A percentile compares a stretch with the other conserved stretches of the same genome.
Conservation (phyloP, 2,888 invertebrate species). For the Galerucella pusilla region DNA sequence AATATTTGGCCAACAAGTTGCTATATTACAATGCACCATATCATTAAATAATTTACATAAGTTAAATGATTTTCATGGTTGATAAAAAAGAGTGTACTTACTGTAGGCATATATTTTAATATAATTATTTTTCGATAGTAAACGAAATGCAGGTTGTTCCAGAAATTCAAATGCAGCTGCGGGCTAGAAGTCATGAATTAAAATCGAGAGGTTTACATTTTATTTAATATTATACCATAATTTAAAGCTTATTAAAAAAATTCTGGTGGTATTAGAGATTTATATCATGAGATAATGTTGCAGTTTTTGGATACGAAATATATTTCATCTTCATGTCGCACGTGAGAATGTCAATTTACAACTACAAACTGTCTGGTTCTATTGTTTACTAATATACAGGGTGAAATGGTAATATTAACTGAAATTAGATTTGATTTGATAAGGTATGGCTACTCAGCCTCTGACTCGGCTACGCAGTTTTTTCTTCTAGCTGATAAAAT, state of each 20-base stretch:
- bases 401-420: no score
- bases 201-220: not conserved
- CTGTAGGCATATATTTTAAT: conserved; percentile 50
- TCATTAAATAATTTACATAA: conserved; percentile 55
- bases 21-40: conserved; percentile 48
- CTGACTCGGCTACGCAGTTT: no score
- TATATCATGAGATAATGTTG: not conserved
- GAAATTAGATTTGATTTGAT: no score
- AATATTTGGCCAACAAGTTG: conserved; percentile 52
- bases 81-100: conserved; percentile 46
- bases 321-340: no score
- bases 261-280: conserved; percentile 1
- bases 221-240: not conserved
- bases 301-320: no score
- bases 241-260: not conserved
- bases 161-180: conserved; percentile 27
- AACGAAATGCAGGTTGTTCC: conserved; percentile 34
- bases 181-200: conserved; percentile 11
- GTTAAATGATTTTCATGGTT: conserved; percentile 52
- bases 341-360: no score
- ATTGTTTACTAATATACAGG: no score
- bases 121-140: conserved; percentile 42
- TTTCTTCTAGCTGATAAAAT: no score
- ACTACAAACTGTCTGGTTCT: no score
- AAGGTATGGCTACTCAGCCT: no score